A percentile compares a stretch with the other conserved stretches of the same genome.
Evolutionary conservation across 1,140 invertebrate genomes (phyloP).

Genomic region (Drosophila carrolli): DNA sequence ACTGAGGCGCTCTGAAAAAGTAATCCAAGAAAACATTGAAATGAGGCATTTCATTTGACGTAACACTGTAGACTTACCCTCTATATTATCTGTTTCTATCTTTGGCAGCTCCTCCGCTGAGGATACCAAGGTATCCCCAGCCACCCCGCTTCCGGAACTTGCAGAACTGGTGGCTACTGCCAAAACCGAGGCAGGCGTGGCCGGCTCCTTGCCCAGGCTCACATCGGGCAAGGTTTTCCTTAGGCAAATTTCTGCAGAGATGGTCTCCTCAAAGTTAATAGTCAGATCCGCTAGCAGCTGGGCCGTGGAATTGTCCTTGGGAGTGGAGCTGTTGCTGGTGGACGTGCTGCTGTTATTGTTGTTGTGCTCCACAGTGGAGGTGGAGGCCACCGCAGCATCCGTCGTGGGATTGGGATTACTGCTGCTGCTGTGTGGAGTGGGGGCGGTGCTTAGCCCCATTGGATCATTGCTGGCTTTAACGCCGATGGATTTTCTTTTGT

Average conservation of each 20-base stretch:
- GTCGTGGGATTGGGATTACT: slow-evolving; percentile 5
- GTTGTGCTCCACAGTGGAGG: slow-evolving; percentile 19
- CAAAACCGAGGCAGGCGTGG: slow-evolving; percentile 14
- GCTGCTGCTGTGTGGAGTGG: slow-evolving; percentile 53
- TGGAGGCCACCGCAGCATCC: slow-evolving; percentile 34
- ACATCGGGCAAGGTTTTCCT: slow-evolving; percentile 76
- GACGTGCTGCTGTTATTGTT: slow-evolving; percentile 14
- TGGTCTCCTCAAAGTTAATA: slow-evolving; percentile 69
- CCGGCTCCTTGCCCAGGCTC: slow-evolving; percentile 60
- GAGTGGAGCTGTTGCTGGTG: slow-evolving; percentile 42
- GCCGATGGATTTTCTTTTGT: slow-evolving; percentile 23
- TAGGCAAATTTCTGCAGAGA: slow-evolving; percentile 77
- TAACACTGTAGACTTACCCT: slow-evolving; percentile 51
- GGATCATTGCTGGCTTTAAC: slow-evolving; percentile 49
- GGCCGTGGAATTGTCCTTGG: slow-evolving; percentile 71
- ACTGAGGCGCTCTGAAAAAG: slow-evolving; percentile 71
- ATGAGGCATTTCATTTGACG: neutral
- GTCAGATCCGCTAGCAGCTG: slow-evolving; percentile 73
- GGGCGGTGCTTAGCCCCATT: slow-evolving; percentile 76
- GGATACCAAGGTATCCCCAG: slow-evolving; percentile 2
- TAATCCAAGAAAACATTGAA: slow-evolving; percentile 14
- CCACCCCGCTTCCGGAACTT: slow-evolving; percentile 6
- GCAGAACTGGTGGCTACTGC: slow-evolving; percentile 14
- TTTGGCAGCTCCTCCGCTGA: slow-evolving; percentile 47
- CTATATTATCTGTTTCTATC: slow-evolving; percentile 67